Percentiles rank a stretch among this genome's conserved stretches.
Evolutionary conservation across 2,113 vertebrate species (phyloP).

Genomic region (Ceyx melanurus): DNA sequence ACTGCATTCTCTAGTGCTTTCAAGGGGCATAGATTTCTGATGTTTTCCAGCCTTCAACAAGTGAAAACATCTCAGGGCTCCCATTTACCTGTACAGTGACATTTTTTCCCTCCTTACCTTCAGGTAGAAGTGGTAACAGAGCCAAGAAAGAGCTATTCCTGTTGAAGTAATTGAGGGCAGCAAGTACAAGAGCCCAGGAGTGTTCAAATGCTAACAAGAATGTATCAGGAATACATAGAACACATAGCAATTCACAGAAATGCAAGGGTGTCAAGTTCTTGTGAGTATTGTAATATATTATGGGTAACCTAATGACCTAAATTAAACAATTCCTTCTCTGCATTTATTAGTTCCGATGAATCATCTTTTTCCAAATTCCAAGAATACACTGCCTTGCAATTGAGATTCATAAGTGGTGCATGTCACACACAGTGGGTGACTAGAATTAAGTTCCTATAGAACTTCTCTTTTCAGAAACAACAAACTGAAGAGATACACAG

Average conservation of each 20-base stretch:
- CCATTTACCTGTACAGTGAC: conserved; percentile 19
- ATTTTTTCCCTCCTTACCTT: not conserved
- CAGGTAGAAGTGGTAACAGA: conserved; percentile 43
- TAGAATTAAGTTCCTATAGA: not conserved
- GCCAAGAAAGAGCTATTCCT: conserved; percentile 54
- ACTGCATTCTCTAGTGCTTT: not conserved
- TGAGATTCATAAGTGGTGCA: not conserved
- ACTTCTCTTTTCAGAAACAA: not conserved
- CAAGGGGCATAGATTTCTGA: conserved; percentile 33
- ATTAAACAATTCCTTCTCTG: conserved; percentile 38
- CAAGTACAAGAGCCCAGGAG: conserved; percentile 58
- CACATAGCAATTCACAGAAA: conserved; percentile 36
- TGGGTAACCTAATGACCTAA: conserved; percentile 13
- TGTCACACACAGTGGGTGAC: not conserved
- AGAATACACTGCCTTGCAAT: not conserved
- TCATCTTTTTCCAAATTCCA: conserved; percentile 2
- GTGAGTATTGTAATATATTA: conserved; percentile 16
- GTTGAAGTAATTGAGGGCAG: conserved; percentile 71
- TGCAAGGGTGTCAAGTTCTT: not conserved
- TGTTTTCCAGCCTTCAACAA: conserved; percentile 10
- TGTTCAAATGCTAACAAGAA: conserved; percentile 60
- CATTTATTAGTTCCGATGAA: conserved; percentile 12
- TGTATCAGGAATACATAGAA: conserved; percentile 34
- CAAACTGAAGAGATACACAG: not conserved
- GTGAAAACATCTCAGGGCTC: conserved; percentile 24